Conservation (phyloP, 1,140 invertebrate genomes). For the Druon quercuslanigerum region DNA sequence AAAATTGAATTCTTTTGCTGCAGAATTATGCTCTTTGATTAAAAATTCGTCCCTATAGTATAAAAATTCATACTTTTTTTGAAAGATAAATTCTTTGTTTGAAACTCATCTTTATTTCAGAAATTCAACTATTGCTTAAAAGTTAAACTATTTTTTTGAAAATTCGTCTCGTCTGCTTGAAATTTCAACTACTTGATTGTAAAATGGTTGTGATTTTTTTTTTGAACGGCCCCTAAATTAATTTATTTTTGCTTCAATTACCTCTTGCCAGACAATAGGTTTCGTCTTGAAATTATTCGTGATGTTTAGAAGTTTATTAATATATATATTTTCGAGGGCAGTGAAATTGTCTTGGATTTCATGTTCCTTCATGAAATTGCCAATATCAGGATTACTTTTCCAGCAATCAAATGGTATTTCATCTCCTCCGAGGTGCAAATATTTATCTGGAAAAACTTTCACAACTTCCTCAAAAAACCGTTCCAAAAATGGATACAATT, state of each 20-base stretch:
- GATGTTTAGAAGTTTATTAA: conserved; percentile 80
- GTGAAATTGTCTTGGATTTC: conserved; percentile 70
- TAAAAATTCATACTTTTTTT: too few species aligned
- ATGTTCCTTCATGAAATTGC: neutral
- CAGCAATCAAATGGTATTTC: conserved; percentile 86
- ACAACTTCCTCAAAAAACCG: conserved; percentile 82
- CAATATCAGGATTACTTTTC: conserved; percentile 67
- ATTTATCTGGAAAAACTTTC: conserved; percentile 80
- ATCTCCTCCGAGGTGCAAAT: conserved; percentile 92
- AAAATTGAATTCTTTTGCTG: too few species aligned
- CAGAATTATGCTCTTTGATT: too few species aligned
- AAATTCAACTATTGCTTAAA: too few species aligned
- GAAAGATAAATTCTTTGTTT: too few species aligned
- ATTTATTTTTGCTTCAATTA: neutral
- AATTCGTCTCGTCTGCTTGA: too few species aligned
- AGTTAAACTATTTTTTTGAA: too few species aligned
- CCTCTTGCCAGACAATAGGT: conserved; percentile 93
- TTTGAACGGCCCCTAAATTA: too few species aligned
- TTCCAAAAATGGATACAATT: conserved; percentile 82
- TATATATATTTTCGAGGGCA: conserved; percentile 82
- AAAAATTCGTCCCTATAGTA: too few species aligned
- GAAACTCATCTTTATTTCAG: too few species aligned
- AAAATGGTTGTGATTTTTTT: too few species aligned
- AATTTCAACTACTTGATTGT: too few species aligned
- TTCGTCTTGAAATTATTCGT: conserved; percentile 71